Base-by-base conservation (phyloP, 2,797 vertebrate genomes). In the Uromys caudimaculatus region DNA sequence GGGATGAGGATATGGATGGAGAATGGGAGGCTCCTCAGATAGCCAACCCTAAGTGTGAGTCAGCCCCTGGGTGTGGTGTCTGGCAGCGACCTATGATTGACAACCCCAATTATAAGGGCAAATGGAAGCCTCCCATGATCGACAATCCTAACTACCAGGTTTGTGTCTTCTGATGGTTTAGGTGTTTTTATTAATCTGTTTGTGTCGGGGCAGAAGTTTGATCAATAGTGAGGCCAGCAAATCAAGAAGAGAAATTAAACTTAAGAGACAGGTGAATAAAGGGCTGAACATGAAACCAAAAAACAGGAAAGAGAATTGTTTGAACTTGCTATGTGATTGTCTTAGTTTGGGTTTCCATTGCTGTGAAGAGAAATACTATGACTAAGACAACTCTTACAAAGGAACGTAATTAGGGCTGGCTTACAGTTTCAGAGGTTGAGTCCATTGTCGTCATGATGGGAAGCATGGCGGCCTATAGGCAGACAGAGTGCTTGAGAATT, bases 1-100 rank as follows among this genome's bases (percentile, higher is more conserved):
- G 99, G 99, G 99, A 99, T 97, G 99, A 99, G 98, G 99, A 99
- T 96, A 99, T 99, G 99, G 99, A 99, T 7, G 99, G 99, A 1
- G 99, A 99, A 78, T 99, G 99, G 99, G 99, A 99, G 95, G 99
- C 99, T n/a, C 99, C 99, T 90, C 99, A 99, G 98, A 98, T 99
- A 91, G 99, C 99, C 17, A 99, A 99, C 98, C 98, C 99, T 0
- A 99, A 99, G 95, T 99, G 99, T 77, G 99, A 99, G 97, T 87
- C 99, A 0, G 99, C 99, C 13, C 99, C 99, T 12, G 99, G 99
- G 90, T 99, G 99, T 83, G 99, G 99, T 44, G 97, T 98, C 79
- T 99, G 99, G 99, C 99, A 99, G 87, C 98, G 99, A 3, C 99
- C 99, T 0, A 98, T 99, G 98, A 99, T 99, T 41, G 99, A 99